Evolutionary conservation across 2,113 vertebrate species (phyloP), one percentile per base, ranked within the genome.

Genomic region (Cromileptes altivelis): DNA sequence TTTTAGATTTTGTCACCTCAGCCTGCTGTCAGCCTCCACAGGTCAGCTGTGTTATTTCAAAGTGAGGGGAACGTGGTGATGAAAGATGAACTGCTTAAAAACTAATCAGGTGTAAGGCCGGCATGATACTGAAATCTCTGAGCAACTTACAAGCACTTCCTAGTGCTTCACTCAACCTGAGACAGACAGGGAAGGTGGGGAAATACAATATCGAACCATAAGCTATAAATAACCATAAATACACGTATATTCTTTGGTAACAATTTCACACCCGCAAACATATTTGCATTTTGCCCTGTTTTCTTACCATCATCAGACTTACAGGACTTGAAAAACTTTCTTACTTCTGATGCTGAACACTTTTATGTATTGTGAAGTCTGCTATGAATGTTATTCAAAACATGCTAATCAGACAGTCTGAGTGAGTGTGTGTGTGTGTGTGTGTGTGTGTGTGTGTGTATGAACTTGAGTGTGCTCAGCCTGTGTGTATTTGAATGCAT

Each of bases 401-500:
- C 42, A 70, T 47, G 55, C 37, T 77, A 70, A 77, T 69, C 27
- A 72, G 68, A 52, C 75, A 11, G 12, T 33, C 40, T 60, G 27
- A 14, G 23, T 70, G 71, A 25, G 50, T 45, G 79, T 62, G 42
- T 37, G 65, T 64, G 72, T 21, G 63, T 70, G 45, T 49, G 23
- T n/a, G 23, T 70, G 71, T 33, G 56, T 45, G 79, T 62, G 42
- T 37, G 65, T 64, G 72, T 21, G 63, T 70, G 45, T 49, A 19
- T 42, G 50, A 6, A 21, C 40, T 71, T 52, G 7, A 65, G 47
- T 50, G 25, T 57, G 13, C 40, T 80, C 65, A 82, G 8, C 61
- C 18, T 56, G 37, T 78, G 78, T 74, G 65, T 79, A 19, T 84
- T 23, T 88, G 55, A 82, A 77, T 70, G 53, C 49, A 71, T 65